Evolutionary conservation across 2,113 vertebrate genomes (phyloP), one percentile per base, ranked within the genome.

Genomic region (Corynorhinus townsendii): DNA sequence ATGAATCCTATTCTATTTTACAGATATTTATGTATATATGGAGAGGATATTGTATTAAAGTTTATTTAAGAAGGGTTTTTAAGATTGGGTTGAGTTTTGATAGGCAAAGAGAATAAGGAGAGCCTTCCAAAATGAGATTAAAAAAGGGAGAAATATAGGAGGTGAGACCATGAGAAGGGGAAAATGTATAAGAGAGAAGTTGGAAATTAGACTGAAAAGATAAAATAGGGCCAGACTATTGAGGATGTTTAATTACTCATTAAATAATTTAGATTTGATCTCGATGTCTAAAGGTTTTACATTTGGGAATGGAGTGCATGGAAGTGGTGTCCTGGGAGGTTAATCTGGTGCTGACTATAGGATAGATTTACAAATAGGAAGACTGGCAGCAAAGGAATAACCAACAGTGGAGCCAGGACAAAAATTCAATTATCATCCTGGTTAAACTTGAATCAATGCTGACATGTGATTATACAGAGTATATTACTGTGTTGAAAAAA

Each of bases 381-480:
- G 69, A 71, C 35, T 45, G 2, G 69, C 86, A 69, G 49, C 17
- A 17, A 79, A 49, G 33, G 76, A 84, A 72, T 49, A 82, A 89
- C 64, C 90, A 80, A 80, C 1, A 4, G 35, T 85, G 4, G 6
- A 71, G 52, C n/a, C 86, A 80, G n/a, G n/a, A 56, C 79, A 80
- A 93, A 87, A 92, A 95, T 96, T 77, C 88, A 92, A 52, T 96
- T 71, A 86, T 59, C 77, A 38, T 84, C 77, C 85, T 85, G 40
- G 72, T 79, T 96, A 87, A 89, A 86, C 16, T 64, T 69, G 64
- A 95, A 87, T 72, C 69, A 89, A 3, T 94, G 86, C 64, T 89
- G 83, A 90, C 24, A 91, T 52, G 56, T 56, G n/a, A 95, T 76
- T 89, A 54, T 30, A 69, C 69, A 95, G 43, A 95, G 49, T 52